These are phyloP conservation scores for Sciaenops ocellatus DNA, from an alignment of 2,797 vertebrate genomes.

Conservation along the genomic window DNA sequence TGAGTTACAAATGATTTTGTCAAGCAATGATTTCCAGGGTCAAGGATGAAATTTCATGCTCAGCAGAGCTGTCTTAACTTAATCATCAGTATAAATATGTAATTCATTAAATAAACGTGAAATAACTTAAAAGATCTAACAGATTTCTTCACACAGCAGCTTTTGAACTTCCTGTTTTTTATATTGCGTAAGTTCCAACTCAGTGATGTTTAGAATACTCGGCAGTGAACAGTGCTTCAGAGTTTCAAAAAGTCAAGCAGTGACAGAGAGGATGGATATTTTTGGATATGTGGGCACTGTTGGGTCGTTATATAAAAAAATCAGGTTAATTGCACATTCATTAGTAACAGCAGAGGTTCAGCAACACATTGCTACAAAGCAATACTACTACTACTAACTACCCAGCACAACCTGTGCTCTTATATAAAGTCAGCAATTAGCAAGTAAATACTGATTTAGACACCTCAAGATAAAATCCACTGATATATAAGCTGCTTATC, in stretches of 20 bases:
- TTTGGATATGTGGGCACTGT: not conserved
- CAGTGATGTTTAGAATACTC: too few relatives aligned
- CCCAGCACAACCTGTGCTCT: not conserved
- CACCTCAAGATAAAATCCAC: not conserved
- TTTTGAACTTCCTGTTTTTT: too few relatives aligned
- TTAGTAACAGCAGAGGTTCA: not conserved
- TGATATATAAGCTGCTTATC: constrained; percentile 8
- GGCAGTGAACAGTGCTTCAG: not conserved
- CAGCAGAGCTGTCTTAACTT: not conserved
- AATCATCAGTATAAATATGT: too few relatives aligned
- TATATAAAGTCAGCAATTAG: constrained; percentile 1
- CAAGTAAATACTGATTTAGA: not conserved
- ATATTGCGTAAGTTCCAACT: too few relatives aligned
- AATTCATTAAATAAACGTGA: not conserved
- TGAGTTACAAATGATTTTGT: not conserved
- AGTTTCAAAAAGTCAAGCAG: not conserved
- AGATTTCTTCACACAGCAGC: not conserved
- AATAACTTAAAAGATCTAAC: not conserved
- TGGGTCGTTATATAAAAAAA: not conserved
- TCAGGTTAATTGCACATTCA: not conserved
- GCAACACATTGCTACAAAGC: not conserved
- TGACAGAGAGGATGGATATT: not conserved
- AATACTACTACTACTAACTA: not conserved
- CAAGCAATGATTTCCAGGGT: not conserved
- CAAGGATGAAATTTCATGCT: not conserved